phyloP scores from a whole-genome alignment of 2,797 vertebrate species.

The Anguilla anguilla region DNA sequence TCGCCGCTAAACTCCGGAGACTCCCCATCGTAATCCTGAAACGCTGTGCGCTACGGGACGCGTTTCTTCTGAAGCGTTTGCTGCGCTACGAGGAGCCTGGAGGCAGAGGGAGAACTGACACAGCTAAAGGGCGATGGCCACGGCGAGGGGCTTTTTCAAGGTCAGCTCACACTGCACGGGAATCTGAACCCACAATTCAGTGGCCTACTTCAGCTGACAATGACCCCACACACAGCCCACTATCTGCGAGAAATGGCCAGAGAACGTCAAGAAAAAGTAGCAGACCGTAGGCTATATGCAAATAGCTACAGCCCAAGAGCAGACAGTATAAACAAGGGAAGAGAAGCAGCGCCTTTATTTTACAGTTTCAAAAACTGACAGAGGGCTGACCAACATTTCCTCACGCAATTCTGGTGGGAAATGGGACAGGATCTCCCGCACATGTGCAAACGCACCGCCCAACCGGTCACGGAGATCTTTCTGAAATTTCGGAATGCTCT shows the following conservation, averaged over 20 bases:
- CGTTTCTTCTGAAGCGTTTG: no score
- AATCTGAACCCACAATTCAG: neutral
- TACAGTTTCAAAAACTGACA: neutral
- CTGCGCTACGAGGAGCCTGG: neutral
- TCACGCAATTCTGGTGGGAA: neutral
- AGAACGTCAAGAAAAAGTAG: neutral
- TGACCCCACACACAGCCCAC: neutral
- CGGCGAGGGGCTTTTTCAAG: neutral
- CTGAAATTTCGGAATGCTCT: neutral
- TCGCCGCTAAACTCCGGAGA: neutral
- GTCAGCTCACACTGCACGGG: neutral
- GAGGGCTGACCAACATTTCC: neutral
- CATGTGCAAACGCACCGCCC: neutral
- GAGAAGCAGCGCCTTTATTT: neutral
- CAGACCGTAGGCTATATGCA: neutral
- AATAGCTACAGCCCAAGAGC: neutral
- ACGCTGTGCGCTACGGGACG: neutral
- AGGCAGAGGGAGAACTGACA: neutral
- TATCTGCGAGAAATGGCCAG: neutral
- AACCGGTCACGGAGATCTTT: neutral
- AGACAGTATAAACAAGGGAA: neutral
- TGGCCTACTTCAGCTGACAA: neutral
- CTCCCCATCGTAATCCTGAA: neutral
- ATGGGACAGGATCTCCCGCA: neutral
- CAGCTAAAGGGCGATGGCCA: neutral